Conservation (phyloP, 2,888 invertebrate genomes). For the Netelia fuscicornis region DNA sequence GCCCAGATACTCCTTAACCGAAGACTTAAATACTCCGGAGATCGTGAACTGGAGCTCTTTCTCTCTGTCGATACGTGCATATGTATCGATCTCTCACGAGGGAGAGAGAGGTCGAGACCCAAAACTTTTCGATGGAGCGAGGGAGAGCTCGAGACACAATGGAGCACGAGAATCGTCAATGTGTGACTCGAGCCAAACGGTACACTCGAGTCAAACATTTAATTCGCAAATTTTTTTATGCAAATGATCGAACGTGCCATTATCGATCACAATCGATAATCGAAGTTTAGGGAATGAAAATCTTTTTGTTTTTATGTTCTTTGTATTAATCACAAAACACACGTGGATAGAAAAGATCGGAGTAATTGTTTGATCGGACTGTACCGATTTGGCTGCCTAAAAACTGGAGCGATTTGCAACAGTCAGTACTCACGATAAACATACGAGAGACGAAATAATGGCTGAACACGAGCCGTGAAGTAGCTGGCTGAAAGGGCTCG, state of each 20-base stretch:
- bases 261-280: background rate
- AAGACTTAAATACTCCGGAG: slow-evolving; percentile 52
- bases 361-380: slow-evolving; percentile 21
- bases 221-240: background rate
- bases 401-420: slow-evolving; percentile 49
- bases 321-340: background rate
- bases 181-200: slow-evolving; percentile 15
- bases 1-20: slow-evolving; percentile 17
- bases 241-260: background rate
- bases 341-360: background rate
- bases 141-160: slow-evolving; percentile 8
- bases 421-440: slow-evolving; percentile 33
- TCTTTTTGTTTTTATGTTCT: background rate
- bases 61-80: background rate
- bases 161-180: slow-evolving; percentile 23
- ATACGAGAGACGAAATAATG: slow-evolving; percentile 51
- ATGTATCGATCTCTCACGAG: slow-evolving; percentile 23
- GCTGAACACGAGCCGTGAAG: slow-evolving; percentile 54
- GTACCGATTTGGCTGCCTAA: slow-evolving; percentile 37
- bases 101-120: slow-evolving; percentile 41
- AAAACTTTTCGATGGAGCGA: slow-evolving; percentile 22
- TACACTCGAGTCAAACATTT: slow-evolving; percentile 5
- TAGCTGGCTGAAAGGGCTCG: slow-evolving; percentile 35
- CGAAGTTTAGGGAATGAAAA: background rate
- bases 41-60: slow-evolving; percentile 43